These are phyloP conservation scores for Drosophila suzukii DNA, from an alignment of 1,140 invertebrate species.

Conservation along the genomic window DNA sequence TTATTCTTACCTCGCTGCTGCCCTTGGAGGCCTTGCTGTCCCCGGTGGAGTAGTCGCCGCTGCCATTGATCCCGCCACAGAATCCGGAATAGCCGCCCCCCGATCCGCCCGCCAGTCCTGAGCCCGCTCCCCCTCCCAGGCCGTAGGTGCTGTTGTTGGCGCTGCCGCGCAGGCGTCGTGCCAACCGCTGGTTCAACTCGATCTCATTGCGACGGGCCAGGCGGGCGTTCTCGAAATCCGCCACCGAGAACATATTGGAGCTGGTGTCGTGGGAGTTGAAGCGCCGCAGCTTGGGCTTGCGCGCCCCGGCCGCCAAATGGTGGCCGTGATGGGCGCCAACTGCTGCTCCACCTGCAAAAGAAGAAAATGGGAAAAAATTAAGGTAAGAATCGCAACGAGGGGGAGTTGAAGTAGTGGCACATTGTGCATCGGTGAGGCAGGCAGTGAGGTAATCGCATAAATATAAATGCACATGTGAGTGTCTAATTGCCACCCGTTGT, in stretches of 20 bases:
- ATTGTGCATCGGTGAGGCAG: constrained; percentile 55
- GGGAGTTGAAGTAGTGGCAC: constrained; percentile 11
- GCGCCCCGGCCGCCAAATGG: constrained; percentile 63
- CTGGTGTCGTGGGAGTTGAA: constrained; percentile 84
- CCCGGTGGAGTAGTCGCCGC: constrained; percentile 82
- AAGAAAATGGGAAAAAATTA: constrained; percentile 3
- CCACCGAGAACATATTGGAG: constrained; percentile 84
- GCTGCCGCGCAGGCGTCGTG: constrained; percentile 68
- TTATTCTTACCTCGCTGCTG: constrained; percentile 69
- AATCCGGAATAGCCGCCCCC: constrained; percentile 44
- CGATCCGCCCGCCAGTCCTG: constrained; percentile 15
- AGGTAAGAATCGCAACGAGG: constrained; percentile 25
- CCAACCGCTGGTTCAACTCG: constrained; percentile 77
- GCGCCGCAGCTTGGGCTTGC: constrained; percentile 80
- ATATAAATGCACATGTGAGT: constrained; percentile 53
- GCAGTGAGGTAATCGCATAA: constrained; percentile 57
- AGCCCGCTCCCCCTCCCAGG: constrained; percentile 21
- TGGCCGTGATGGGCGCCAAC: constrained; percentile 64
- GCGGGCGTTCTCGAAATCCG: constrained; percentile 83
- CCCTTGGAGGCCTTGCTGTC: constrained; percentile 82
- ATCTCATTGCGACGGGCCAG: constrained; percentile 84
- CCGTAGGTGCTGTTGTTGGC: constrained; percentile 58
- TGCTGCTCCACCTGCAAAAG: constrained; percentile 63
- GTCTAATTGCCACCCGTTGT: constrained; percentile 59
- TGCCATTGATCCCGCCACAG: constrained; percentile 63